Percentiles rank a stretch among this genome's conserved stretches.
These are phyloP conservation scores for Lepus europaeus DNA, from an alignment of 2,113 vertebrate genomes.

Conservation along the genomic window DNA sequence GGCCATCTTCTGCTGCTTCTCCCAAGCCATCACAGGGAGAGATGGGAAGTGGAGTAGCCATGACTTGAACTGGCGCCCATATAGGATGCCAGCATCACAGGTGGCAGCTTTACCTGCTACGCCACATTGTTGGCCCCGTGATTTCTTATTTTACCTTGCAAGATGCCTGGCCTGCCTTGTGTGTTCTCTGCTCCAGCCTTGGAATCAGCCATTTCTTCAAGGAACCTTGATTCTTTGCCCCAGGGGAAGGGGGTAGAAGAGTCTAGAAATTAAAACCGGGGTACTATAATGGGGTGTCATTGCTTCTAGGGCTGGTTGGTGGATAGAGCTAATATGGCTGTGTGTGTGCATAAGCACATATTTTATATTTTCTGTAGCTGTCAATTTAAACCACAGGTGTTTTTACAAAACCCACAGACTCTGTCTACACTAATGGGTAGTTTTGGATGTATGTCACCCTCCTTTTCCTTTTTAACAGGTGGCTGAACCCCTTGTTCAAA, in stretches of 20 bases:
- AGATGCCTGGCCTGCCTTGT: neutral
- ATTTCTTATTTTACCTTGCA: neutral
- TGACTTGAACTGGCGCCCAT: too few species aligned
- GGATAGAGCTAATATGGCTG: neutral
- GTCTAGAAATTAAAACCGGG: neutral
- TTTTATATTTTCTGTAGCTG: neutral
- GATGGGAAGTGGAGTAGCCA: too few species aligned
- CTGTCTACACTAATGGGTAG: neutral
- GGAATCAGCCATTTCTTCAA: neutral
- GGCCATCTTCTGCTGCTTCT: too few species aligned
- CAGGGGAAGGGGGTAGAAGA: neutral
- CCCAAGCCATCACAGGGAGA: too few species aligned
- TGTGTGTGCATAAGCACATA: neutral
- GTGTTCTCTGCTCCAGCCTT: neutral
- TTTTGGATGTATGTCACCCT: neutral
- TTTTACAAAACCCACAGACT: neutral
- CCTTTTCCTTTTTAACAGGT: slow-evolving; percentile 87
- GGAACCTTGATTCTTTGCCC: neutral
- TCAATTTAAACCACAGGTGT: neutral
- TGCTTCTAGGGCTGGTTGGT: neutral
- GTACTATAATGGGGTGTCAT: neutral
- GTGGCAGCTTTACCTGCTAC: too few species aligned
- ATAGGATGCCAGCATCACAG: too few species aligned
- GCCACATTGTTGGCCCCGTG: too few species aligned
- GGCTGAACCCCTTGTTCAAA: slow-evolving; percentile 96